Evolutionary conservation across 2,888 invertebrate species (phyloP).

Genomic region (Agrypnus murinus): DNA sequence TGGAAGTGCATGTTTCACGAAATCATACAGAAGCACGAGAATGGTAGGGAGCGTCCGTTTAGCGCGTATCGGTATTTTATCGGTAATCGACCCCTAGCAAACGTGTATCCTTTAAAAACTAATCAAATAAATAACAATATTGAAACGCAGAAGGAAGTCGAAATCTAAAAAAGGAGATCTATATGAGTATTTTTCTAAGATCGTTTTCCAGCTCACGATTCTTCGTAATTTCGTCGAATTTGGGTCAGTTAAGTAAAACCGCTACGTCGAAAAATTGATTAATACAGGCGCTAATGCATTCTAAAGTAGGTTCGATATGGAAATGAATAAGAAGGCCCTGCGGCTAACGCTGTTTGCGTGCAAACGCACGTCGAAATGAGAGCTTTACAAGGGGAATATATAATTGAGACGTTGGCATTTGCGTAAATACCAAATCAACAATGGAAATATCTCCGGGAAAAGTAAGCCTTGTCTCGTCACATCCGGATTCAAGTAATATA

Average conservation of each 20-base stretch:
- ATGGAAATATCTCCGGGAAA: conserved; percentile 53
- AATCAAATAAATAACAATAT: no score
- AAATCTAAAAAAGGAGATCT: no score
- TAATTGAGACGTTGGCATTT: conserved; percentile 60
- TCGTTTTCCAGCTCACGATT: conserved; percentile 10
- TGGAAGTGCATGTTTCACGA: conserved; percentile 33
- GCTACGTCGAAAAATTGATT: conserved; percentile 39
- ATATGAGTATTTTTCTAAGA: background rate
- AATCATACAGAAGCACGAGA: conserved; percentile 18
- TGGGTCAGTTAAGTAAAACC: conserved; percentile 13
- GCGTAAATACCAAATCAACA: conserved; percentile 59
- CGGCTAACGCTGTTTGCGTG: conserved; percentile 51
- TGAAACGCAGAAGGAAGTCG: no score
- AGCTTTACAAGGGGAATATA: conserved; percentile 55
- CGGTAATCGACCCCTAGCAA: background rate
- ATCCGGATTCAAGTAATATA: conserved; percentile 34
- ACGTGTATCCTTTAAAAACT: background rate
- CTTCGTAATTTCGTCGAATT: conserved; percentile 15
- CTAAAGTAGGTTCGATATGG: conserved; percentile 45
- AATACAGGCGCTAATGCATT: conserved; percentile 36
- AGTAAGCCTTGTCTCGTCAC: conserved; percentile 36
- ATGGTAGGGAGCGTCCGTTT: background rate
- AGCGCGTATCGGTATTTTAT: background rate
- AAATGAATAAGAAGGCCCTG: conserved; percentile 52
- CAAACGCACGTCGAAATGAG: conserved; percentile 54